phyloP scores from a whole-genome alignment of 2,113 vertebrate genomes.

The Heterocephalus glaber region DNA sequence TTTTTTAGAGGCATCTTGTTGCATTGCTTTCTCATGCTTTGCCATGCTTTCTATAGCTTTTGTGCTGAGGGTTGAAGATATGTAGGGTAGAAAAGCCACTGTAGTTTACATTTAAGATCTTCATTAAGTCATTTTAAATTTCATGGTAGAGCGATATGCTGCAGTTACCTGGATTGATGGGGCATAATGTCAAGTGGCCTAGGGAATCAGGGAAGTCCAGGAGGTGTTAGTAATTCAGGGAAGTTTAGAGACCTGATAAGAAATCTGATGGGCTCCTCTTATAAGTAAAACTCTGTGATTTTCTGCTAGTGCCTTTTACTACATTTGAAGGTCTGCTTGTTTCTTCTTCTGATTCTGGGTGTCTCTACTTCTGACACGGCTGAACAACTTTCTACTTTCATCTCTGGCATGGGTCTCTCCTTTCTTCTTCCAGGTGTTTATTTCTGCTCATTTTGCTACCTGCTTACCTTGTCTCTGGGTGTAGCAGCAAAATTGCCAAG shows the following conservation, averaged over 20 bases:
- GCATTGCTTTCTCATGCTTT: too few species aligned
- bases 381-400: background rate
- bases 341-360: background rate
- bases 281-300: background rate
- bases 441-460: background rate
- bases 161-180: background rate
- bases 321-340: background rate
- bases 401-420: background rate
- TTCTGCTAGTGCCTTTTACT: background rate
- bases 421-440: background rate
- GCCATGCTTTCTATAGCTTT: too few species aligned
- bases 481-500: background rate
- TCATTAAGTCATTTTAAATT: background rate
- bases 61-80: too few species aligned
- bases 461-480: accelerated
- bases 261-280: background rate
- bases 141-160: background rate
- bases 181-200: accelerated
- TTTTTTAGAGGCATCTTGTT: too few species aligned
- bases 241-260: background rate
- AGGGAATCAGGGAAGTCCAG: background rate
- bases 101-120: background rate
- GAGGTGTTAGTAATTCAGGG: background rate
- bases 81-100: too few species aligned
- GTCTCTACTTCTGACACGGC: background rate